A percentile compares a stretch with the other conserved stretches of the same genome.
Conservation (phyloP, 2,888 invertebrate genomes). For the Dynastes grantii region DNA sequence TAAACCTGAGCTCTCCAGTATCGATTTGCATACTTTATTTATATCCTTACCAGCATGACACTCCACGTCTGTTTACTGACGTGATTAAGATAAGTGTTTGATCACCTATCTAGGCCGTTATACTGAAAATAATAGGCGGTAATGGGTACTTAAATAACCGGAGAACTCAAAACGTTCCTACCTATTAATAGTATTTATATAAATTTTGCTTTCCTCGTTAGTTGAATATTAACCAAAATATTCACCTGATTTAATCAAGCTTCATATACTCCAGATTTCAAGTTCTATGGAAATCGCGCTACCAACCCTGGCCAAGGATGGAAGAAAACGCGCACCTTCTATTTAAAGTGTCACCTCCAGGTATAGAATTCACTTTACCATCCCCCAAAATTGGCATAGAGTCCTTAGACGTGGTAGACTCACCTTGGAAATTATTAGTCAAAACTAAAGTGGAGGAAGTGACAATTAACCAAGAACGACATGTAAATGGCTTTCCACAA, state of each 20-base stretch:
- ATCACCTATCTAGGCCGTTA: too few relatives aligned
- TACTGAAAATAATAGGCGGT: too few relatives aligned
- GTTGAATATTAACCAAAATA: too few relatives aligned
- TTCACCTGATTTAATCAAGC: too few relatives aligned
- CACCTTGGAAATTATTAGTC: slow-evolving; percentile 98
- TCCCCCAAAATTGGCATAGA: slow-evolving; percentile 99
- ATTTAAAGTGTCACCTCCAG: slow-evolving; percentile 99
- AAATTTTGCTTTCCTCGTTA: too few relatives aligned
- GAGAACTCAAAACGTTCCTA: too few relatives aligned
- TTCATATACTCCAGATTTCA: slow-evolving; percentile 78
- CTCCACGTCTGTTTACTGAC: not conserved
- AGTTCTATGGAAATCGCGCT: slow-evolving; percentile 96
- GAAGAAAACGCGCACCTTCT: slow-evolving; percentile 96
- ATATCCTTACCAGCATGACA: not conserved
- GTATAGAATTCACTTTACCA: slow-evolving; percentile 98
- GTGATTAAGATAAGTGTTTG: not conserved
- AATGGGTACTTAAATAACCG: too few relatives aligned
- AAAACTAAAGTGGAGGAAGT: slow-evolving; percentile 99
- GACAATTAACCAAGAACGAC: slow-evolving; percentile 97
- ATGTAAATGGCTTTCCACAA: slow-evolving; percentile 75
- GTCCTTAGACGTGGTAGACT: slow-evolving; percentile 95
- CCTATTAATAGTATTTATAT: too few relatives aligned
- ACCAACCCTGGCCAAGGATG: slow-evolving; percentile 99
- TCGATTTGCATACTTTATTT: not conserved
- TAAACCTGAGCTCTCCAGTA: not conserved